Evolutionary conservation across 2,113 vertebrate species (phyloP).

Genomic region (Corapipo altera): DNA sequence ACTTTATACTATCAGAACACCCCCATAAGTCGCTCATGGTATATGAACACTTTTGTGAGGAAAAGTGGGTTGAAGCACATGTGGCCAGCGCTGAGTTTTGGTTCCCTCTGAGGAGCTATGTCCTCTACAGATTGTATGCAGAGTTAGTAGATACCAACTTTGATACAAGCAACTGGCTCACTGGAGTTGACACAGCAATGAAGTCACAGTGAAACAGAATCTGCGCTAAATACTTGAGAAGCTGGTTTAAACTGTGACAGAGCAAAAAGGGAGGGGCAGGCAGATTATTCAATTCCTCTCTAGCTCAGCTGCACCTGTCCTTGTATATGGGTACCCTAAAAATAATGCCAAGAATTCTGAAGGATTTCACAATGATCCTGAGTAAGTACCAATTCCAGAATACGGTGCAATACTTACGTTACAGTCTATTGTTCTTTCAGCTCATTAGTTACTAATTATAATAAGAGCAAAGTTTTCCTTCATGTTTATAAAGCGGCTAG

Average conservation of each 20-base stretch:
- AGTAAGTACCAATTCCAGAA: not conserved
- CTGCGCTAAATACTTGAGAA: not conserved
- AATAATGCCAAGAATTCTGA: not conserved
- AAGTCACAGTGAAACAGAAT: not conserved
- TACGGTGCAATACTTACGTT: not conserved
- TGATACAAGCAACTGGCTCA: not conserved
- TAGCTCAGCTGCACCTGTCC: not conserved
- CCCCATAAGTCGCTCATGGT: fast-evolving
- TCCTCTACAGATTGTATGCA: not conserved
- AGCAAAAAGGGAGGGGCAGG: not conserved
- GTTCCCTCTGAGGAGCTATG: not conserved
- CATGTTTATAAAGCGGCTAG: not conserved
- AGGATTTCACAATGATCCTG: not conserved
- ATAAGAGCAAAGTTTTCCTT: not conserved
- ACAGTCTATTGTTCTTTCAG: not conserved
- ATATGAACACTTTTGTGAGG: not conserved
- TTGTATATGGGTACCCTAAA: not conserved
- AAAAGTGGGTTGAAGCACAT: not conserved
- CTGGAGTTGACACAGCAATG: fast-evolving
- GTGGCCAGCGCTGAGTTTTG: not conserved
- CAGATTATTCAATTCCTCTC: not conserved
- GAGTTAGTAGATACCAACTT: not conserved
- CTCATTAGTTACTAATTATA: not conserved
- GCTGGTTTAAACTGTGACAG: not conserved
- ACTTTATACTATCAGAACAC: not conserved